Evolutionary conservation across 2,888 invertebrate genomes (phyloP), one percentile per base, ranked within the genome.

Genomic region (Trissonchulus latispiculum): DNA sequence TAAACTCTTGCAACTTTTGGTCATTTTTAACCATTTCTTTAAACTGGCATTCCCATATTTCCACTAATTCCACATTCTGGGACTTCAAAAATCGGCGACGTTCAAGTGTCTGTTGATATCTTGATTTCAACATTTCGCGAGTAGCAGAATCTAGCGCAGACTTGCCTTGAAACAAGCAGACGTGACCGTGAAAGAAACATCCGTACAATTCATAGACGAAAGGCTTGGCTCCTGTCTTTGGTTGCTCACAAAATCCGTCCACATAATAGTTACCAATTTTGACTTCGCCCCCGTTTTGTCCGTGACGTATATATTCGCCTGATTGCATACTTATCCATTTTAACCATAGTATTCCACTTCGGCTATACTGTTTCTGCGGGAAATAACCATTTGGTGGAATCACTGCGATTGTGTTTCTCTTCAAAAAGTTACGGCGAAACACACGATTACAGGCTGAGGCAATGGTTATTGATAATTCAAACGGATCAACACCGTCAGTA

Each of bases 341-440:
- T 35, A 64, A 64, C 66, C 66, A 64, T n/a, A n/a, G n/a, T 64
- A 32, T 31, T 8, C 32, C 66, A 35, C 66, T 32, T n/a, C 33
- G 66, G 15, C 15, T 8, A 18, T 31, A 64, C 18, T 64, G 66
- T 64, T 64, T 64, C 33, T 64, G 29, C 32, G 29, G 32, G 15
- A 35, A 35, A n/a, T n/a, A n/a, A 64, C 29, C 33, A 15, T 8
- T 15, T 15, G 66, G 33, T n/a, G 32, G 32, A 15, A 64, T 64
- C 33, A 64, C 33, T 8, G 8, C n/a, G 66, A 64, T 31, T 32
- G 29, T 29, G 29, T 64, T 64, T 8, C 8, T 8, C 33, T 15
- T 64, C 15, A 64, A n/a, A 64, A 18, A 64, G 33, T 64, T 64
- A 18, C 29, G 8, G 8, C 66, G 66, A 35, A 64, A 64, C 15